Percentiles rank a stretch among this genome's conserved stretches.
Conservation (phyloP, 1,140 invertebrate species). For the Asobara japonica region DNA sequence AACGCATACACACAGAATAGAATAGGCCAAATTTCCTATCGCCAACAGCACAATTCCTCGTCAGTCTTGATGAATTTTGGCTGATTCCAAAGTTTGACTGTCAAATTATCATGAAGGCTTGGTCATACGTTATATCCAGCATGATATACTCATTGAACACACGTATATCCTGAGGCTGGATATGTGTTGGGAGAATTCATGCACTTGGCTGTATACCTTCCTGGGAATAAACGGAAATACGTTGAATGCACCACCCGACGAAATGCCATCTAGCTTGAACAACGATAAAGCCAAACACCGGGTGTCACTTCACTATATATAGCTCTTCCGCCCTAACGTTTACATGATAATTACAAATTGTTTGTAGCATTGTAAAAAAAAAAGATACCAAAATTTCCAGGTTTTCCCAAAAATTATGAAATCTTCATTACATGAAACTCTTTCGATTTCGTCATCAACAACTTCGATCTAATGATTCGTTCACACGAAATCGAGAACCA, state of each 20-base stretch:
- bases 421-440: not conserved
- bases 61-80: too few species aligned
- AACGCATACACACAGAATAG: too few species aligned
- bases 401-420: too few species aligned
- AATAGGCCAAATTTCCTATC: too few species aligned
- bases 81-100: not conserved
- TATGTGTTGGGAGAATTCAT: not conserved
- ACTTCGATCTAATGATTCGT: too few species aligned
- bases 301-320: not conserved
- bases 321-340: not conserved
- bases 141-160: not conserved
- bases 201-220: not conserved
- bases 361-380: too few species aligned
- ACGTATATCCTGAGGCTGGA: not conserved
- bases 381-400: too few species aligned
- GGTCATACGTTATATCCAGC: not conserved
- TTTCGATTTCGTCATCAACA: not conserved
- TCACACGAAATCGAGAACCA: too few species aligned
- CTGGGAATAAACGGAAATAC: slow-evolving; percentile 21
- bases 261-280: slow-evolving; percentile 15
- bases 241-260: not conserved
- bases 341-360: too few species aligned
- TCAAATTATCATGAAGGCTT: not conserved
- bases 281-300: slow-evolving; percentile 13
- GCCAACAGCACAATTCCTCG: too few species aligned